Evolutionary conservation across 2,113 vertebrate species (phyloP), one percentile per base, ranked within the genome.

Genomic region (Prochilodus magdalenae): DNA sequence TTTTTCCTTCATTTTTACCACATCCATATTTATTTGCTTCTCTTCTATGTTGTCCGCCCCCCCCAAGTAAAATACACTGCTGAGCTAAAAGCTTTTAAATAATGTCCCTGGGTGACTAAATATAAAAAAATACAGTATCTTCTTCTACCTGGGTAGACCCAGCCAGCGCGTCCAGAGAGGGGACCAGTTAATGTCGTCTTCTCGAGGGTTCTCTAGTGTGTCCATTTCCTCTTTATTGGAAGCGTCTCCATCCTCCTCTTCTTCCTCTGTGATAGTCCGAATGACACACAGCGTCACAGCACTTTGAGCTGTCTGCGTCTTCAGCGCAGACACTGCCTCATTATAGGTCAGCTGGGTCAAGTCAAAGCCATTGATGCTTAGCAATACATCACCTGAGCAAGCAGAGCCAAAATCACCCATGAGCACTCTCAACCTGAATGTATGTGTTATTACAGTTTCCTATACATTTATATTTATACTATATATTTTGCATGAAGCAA

Each of bases 121-220:
- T 18, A 16, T 1, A 44, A 44, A 16, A 3, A 18, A 2, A 18
- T 16, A 51, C 13, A 55, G 5, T 22, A 12, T 33, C 12, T 22
- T 36, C 71, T 65, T 85, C 0, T 85, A 97, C 97, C 95, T 96
- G 0, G 97, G 96, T 85, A 98, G 86, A 20, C 95, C 95, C 0
- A 98, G 93, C 97, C 97, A 98, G 0, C 90, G 93, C 60, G 95
- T 94, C 97, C 96, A 97, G 75, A 96, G 90, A 0, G 96, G 96
- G 22, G 94, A 94, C 96, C 96, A 97, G 87, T 93, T 92, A 62
- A 93, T 90, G 5, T 88, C 85, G 1, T 94, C 94, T 5, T 97
- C 96, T 18, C 92, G 91, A 3, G 85, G 29, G 44, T 87, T 90
- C 7, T 96, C 96, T 60, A 81, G 11, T 0, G 74, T 30, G 75